phyloP scores from a whole-genome alignment of 2,888 invertebrate genomes.

The Notodonta dromedarius region DNA sequence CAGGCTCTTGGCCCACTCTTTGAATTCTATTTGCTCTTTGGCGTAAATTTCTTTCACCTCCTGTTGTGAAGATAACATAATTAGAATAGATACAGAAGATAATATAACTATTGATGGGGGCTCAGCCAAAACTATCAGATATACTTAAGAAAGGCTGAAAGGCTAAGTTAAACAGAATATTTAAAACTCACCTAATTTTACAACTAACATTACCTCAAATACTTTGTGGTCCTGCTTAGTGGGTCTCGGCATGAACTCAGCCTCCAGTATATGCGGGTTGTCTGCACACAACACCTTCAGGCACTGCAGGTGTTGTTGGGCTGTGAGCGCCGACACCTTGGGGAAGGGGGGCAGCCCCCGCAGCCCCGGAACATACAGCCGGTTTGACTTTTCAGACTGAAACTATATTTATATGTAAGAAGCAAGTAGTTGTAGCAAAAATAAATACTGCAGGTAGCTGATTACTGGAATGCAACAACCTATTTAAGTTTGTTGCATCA shows the following conservation, averaged over 20 bases:
- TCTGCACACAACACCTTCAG: slow-evolving; percentile 58
- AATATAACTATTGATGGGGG: too few relatives aligned
- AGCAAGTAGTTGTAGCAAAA: background rate
- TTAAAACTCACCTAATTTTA: background rate
- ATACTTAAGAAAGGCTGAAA: too few relatives aligned
- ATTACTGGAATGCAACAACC: too few relatives aligned
- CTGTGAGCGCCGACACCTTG: slow-evolving; percentile 56
- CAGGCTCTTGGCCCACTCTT: slow-evolving; percentile 64
- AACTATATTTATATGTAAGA: background rate
- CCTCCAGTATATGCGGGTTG: slow-evolving; percentile 49
- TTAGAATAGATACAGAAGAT: too few relatives aligned
- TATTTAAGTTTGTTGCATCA: too few relatives aligned
- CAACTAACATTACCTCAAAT: slow-evolving; percentile 54
- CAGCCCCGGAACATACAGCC: slow-evolving; percentile 54
- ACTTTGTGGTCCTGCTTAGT: slow-evolving; percentile 49
- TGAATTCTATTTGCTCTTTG: slow-evolving; percentile 66
- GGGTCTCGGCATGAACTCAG: slow-evolving; percentile 45
- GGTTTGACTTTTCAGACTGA: background rate
- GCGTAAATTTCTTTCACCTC: slow-evolving; percentile 54
- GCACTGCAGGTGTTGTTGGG: slow-evolving; percentile 56
- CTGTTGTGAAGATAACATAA: slow-evolving; percentile 35
- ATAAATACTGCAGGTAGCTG: too few relatives aligned
- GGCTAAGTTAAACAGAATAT: too few relatives aligned
- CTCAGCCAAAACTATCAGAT: too few relatives aligned
- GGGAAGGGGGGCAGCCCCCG: slow-evolving; percentile 48